phyloP scores from a whole-genome alignment of 1,140 invertebrate genomes.

The Caenorhabditis latens region DNA sequence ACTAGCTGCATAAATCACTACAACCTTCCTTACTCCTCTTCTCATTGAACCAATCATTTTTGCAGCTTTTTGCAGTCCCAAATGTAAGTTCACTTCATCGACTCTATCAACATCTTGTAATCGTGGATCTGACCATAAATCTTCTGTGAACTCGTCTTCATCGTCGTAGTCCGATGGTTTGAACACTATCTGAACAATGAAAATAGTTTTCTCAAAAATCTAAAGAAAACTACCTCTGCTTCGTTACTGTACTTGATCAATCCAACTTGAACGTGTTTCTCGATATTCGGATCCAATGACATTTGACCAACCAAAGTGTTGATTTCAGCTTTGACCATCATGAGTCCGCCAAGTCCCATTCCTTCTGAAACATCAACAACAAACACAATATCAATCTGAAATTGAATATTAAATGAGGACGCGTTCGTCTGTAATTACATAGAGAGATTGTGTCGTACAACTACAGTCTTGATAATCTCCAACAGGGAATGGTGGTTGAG shows the following conservation, averaged over 20 bases:
- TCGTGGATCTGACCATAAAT: constrained; percentile 30
- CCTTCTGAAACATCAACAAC: constrained; percentile 18
- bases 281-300: constrained; percentile 14
- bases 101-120: constrained; percentile 10
- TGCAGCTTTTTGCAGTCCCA: constrained; percentile 10
- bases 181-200: neutral
- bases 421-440: neutral
- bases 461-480: constrained; percentile 47
- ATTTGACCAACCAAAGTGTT: constrained; percentile 34
- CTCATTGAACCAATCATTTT: constrained; percentile 27
- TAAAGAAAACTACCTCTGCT: neutral
- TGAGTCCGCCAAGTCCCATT: constrained; percentile 23
- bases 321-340: constrained; percentile 30
- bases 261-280: constrained; percentile 43
- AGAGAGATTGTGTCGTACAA: constrained; percentile 27
- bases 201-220: neutral
- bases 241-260: constrained; percentile 32
- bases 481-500: constrained; percentile 17
- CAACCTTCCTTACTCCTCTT: constrained; percentile 14
- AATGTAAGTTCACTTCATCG: constrained; percentile 28
- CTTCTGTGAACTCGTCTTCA: constrained; percentile 32
- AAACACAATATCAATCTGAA: constrained; percentile 44
- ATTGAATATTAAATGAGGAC: neutral
- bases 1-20: constrained; percentile 40
- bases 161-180: constrained; percentile 22